A percentile compares a stretch with the other conserved stretches of the same genome.
phyloP scores from a whole-genome alignment of 2,797 vertebrate genomes.

The Microctenopoma lineatum region DNA sequence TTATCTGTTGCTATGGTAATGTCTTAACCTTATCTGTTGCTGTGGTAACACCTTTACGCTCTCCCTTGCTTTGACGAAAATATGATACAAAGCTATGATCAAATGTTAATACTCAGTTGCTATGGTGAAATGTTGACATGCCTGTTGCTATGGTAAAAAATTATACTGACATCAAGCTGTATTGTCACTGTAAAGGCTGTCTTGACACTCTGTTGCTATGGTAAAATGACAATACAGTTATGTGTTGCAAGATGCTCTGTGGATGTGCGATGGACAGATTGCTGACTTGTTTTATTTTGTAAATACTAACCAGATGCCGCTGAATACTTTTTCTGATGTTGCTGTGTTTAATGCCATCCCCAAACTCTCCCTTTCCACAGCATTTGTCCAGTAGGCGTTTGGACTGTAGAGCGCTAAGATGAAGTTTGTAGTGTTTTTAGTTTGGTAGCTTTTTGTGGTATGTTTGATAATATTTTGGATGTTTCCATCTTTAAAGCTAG shows the following conservation, averaged over 20 bases:
- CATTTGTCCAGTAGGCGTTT: conserved; percentile 55
- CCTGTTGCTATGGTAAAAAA: not conserved
- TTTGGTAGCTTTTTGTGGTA: conserved; percentile 64
- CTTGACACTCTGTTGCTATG: conserved; percentile 23
- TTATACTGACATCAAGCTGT: conserved; percentile 3
- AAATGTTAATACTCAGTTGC: conserved; percentile 8
- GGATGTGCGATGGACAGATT: conserved; percentile 47
- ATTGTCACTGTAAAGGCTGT: conserved; percentile 10
- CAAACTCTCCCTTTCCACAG: conserved; percentile 2
- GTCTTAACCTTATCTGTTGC: conserved; percentile 37
- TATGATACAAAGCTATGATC: not conserved
- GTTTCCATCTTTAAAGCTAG: conserved; percentile 63
- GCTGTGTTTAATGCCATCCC: conserved; percentile 52
- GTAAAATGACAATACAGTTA: conserved; percentile 17
- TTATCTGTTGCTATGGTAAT: conserved; percentile 57
- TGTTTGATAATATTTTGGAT: conserved; percentile 70
- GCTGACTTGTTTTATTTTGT: conserved; percentile 56
- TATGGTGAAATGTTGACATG: not conserved
- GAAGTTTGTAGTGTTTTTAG: conserved; percentile 68
- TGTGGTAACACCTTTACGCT: conserved; percentile 44
- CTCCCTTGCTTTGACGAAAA: conserved; percentile 43
- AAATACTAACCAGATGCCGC: conserved; percentile 44
- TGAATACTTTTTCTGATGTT: conserved; percentile 52
- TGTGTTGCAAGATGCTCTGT: conserved; percentile 10
- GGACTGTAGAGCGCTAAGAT: conserved; percentile 57